Evolutionary conservation across 1,140 invertebrate species (phyloP), one percentile per base, ranked within the genome.

Genomic region (Phenacoccus solenopsis): DNA sequence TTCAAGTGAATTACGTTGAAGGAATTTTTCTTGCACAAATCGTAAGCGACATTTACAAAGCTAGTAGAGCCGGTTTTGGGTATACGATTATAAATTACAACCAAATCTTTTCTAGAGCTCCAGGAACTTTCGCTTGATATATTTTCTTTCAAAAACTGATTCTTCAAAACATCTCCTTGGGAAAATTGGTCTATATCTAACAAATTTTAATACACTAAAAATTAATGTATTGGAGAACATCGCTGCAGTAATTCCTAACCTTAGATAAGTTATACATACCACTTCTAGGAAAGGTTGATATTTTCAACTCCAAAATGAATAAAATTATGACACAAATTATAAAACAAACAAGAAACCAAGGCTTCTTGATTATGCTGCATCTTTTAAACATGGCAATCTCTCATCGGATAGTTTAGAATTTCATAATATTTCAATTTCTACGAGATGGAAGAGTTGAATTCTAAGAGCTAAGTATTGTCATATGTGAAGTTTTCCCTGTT

Each of bases 61-160:
- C 94, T 98, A 2, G 97, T 99, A 5, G 96, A 98, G 4, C 91
- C 97, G n/a, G 96, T 98, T 81, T 99, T 99, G 20, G 97, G 97
- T 32, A 98, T 94, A 77, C 96, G 84, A 79, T 98, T 98, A 79
- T 97, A 98, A 73, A 98, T 90, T 35, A 98, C 84, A 28, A 97
- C 84, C 68, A 87, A 75, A 76, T 90, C 83, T 73, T 89, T 69
- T 49, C 38, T 49, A 2, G 38, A 49, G 16, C 38, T n/a, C 38
- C 38, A 49, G 3, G 38, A 32, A 32, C 13, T 9, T 49, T 16
- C 38, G 3, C 13, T 16, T 9, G 38, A n/a, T n/a, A n/a, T 49
- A 49, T 10, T 16, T 49, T 49, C 38, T 49, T 49, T 49, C 38
- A 16, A 16, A 16, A n/a, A 16, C 4, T 49, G 5, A n/a, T 49